Evolutionary conservation across 1,140 invertebrate genomes (phyloP).

Genomic region (Pseudomyrmex cubaensis): DNA sequence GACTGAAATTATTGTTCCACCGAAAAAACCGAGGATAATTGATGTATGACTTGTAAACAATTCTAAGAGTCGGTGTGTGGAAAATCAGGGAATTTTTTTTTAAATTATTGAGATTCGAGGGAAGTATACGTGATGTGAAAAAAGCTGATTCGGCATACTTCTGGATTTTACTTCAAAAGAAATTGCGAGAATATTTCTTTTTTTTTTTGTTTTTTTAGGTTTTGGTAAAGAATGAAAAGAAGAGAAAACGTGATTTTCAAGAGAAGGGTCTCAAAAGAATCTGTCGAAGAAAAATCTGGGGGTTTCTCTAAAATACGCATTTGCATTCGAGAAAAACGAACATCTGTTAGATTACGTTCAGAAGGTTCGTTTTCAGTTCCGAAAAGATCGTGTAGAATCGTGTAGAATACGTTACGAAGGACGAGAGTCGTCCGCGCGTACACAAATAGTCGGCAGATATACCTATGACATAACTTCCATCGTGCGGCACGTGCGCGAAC

Average conservation of each 20-base stretch:
- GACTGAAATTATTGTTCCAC: not conserved
- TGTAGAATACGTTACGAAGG: slow-evolving; percentile 20
- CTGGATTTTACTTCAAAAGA: not conserved
- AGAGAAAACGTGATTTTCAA: not conserved
- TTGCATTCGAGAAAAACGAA: no score
- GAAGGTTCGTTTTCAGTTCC: not conserved
- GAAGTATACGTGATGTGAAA: not conserved
- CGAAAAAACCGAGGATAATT: not conserved
- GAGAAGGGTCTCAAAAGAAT: not conserved
- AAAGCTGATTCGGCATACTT: not conserved
- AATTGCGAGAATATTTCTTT: no score
- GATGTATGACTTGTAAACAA: not conserved
- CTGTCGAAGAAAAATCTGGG: not conserved
- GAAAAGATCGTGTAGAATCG: slow-evolving; percentile 6
- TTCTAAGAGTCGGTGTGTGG: not conserved
- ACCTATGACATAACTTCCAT: slow-evolving; percentile 27
- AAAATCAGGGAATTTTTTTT: slow-evolving; percentile 7
- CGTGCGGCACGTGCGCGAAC: not conserved
- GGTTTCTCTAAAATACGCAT: not conserved
- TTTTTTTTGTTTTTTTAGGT: not conserved
- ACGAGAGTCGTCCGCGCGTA: not conserved
- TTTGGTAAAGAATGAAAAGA: not conserved
- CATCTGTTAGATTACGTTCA: no score
- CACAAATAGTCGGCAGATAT: slow-evolving; percentile 10
- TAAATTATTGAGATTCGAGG: not conserved